These are phyloP conservation scores for Saccostrea echinata DNA, from an alignment of 1,140 invertebrate species.

Conservation along the genomic window DNA sequence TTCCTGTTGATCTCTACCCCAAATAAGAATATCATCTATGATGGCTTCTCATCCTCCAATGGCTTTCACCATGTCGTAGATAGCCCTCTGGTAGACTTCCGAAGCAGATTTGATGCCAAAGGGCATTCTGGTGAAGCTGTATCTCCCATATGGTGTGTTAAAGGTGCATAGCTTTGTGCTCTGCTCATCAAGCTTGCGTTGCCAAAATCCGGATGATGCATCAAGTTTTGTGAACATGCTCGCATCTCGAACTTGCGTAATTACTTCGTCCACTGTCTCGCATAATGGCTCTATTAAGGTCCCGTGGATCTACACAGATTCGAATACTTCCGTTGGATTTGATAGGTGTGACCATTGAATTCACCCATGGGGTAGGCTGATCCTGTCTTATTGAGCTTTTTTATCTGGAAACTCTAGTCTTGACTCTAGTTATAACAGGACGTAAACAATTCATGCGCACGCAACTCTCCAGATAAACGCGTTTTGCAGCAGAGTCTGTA, in stretches of 20 bases:
- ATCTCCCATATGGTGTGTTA: constrained; percentile 50
- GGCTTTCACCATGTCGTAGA: constrained; percentile 53
- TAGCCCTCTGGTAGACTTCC: neutral
- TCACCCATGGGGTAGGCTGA: constrained; percentile 57
- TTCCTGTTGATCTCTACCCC: constrained; percentile 37
- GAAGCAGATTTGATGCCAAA: constrained; percentile 73
- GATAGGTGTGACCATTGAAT: too few species aligned
- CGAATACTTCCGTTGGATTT: constrained; percentile 54
- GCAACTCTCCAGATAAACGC: too few species aligned
- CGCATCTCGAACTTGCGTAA: constrained; percentile 17
- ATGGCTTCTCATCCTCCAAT: neutral
- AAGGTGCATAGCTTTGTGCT: constrained; percentile 65
- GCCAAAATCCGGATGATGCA: constrained; percentile 44
- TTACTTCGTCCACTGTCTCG: constrained; percentile 54
- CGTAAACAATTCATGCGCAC: too few species aligned
- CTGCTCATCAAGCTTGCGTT: too few species aligned
- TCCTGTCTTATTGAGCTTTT: neutral
- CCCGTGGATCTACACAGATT: constrained; percentile 64
- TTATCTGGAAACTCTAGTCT: too few species aligned
- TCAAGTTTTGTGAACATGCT: constrained; percentile 50
- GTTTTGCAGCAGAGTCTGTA: too few species aligned
- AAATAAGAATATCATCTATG: constrained; percentile 52
- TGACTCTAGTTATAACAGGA: too few species aligned
- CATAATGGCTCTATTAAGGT: constrained; percentile 64
- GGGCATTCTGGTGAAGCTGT: constrained; percentile 72